phyloP scores from a whole-genome alignment of 2,888 invertebrate genomes.

The Ophioninae sp. region DNA sequence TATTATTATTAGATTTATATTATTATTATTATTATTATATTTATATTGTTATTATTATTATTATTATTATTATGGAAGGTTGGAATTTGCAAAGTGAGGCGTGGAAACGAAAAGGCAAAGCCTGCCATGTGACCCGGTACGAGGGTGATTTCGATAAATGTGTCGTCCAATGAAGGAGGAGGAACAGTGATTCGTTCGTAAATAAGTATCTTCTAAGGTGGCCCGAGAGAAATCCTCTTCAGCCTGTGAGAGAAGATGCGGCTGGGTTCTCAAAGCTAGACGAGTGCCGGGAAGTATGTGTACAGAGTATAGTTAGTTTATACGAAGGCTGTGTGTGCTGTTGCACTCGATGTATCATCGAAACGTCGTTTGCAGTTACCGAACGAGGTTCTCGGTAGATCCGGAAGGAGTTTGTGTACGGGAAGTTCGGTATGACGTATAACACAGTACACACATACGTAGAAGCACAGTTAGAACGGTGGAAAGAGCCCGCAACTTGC shows the following conservation, averaged over 20 bases:
- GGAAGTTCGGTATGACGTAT: slow-evolving; percentile 22
- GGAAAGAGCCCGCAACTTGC: slow-evolving; percentile 19
- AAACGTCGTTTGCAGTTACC: slow-evolving; percentile 61
- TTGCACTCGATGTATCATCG: slow-evolving; percentile 60
- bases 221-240: slow-evolving; percentile 22
- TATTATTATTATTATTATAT: too few relatives aligned
- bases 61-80: too few relatives aligned
- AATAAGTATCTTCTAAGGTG: not conserved
- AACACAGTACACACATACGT: slow-evolving; percentile 11
- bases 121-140: not conserved
- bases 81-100: not conserved
- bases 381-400: slow-evolving; percentile 41
- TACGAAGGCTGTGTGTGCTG: slow-evolving; percentile 26
- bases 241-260: not conserved
- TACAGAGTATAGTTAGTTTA: slow-evolving; percentile 31
- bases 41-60: too few relatives aligned
- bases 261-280: slow-evolving; percentile 9
- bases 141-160: not conserved
- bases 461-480: not conserved
- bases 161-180: not conserved
- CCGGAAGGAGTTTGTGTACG: slow-evolving; percentile 25
- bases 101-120: not conserved
- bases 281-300: slow-evolving; percentile 20
- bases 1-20: too few relatives aligned
- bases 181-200: not conserved